Evolutionary conservation across 2,888 invertebrate species (phyloP).

Genomic region (Polyommatus iphigenia): DNA sequence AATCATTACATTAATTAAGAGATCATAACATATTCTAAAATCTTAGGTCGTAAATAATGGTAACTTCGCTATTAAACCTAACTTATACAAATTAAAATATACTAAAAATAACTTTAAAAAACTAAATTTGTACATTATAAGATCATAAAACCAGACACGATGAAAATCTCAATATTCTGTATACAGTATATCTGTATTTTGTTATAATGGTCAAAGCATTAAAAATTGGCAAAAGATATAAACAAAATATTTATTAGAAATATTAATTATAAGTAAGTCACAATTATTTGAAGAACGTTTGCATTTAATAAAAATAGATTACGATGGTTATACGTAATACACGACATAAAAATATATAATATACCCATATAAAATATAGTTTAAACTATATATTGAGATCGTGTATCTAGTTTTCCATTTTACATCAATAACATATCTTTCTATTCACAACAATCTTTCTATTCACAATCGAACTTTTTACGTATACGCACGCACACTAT

Average conservation of each 20-base stretch:
- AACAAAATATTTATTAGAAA: neutral
- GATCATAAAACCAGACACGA: neutral
- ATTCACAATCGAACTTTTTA: neutral
- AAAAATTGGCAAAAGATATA: neutral
- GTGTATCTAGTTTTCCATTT: neutral
- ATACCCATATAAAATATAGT: neutral
- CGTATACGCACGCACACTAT: neutral
- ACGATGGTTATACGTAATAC: neutral
- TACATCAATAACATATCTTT: neutral
- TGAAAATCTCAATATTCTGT: neutral
- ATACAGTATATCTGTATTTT: neutral
- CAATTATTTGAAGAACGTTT: neutral
- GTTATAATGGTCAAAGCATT: neutral
- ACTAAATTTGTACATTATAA: slow-evolving; percentile 15
- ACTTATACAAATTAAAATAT: neutral
- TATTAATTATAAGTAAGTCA: neutral
- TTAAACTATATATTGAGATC: neutral
- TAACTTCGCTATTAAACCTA: neutral
- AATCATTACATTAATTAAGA: neutral
- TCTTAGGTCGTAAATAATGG: neutral
- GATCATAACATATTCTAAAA: neutral
- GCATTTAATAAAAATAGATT: neutral
- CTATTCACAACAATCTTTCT: no score
- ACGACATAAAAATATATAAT: neutral
- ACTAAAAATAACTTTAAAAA: neutral